phyloP scores from a whole-genome alignment of 2,888 invertebrate species.

The Baccha elongata region DNA sequence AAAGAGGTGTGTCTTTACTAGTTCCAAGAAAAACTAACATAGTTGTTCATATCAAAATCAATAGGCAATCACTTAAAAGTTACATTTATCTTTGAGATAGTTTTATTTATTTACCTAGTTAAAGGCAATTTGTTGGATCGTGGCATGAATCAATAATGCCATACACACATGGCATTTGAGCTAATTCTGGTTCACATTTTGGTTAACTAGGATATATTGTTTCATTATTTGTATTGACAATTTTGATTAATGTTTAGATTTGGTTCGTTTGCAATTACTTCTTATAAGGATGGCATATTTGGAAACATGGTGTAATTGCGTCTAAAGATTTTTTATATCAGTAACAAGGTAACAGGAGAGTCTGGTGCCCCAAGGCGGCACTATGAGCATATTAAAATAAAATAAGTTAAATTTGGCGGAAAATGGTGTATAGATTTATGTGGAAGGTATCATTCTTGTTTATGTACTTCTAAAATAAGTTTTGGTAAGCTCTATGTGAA shows the following conservation, averaged over 20 bases:
- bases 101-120: slow-evolving; percentile 18
- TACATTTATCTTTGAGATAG: slow-evolving; percentile 1
- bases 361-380: too few relatives aligned
- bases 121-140: slow-evolving; percentile 13
- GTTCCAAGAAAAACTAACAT: slow-evolving; percentile 10
- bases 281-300: too few relatives aligned
- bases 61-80: slow-evolving; percentile 45
- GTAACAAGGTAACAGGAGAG: too few relatives aligned
- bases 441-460: too few relatives aligned
- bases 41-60: slow-evolving; percentile 35
- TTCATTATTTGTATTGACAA: neutral
- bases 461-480: too few relatives aligned
- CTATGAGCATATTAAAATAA: too few relatives aligned
- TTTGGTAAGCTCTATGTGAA: too few relatives aligned
- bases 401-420: too few relatives aligned
- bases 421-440: too few relatives aligned
- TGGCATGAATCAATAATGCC: neutral
- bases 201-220: neutral
- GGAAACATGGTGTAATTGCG: too few relatives aligned
- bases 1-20: neutral
- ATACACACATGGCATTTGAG: neutral
- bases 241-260: neutral
- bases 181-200: neutral
- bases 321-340: too few relatives aligned
- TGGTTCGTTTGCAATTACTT: too few relatives aligned